Evolutionary conservation across 2,113 vertebrate genomes (phyloP), one percentile per base, ranked within the genome.

Genomic region (Casuarius casuarius): DNA sequence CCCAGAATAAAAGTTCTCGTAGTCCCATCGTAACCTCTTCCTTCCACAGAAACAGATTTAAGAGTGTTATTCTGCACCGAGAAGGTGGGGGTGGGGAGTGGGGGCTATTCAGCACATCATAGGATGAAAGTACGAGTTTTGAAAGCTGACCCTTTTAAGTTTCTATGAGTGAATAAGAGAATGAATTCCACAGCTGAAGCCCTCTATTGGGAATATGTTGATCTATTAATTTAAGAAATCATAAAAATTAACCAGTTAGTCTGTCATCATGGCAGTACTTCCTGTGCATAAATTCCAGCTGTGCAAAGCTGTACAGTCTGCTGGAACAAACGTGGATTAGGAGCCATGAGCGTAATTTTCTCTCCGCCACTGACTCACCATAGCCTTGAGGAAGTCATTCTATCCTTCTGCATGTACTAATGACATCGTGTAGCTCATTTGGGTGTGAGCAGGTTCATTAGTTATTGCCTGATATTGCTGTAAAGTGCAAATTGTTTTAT

Each of bases 401-500:
- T 83, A 59, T 71, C 67, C 21, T 17, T 88, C 78, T 62, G 29
- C 25, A 63, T 31, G 12, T 63, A 88, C 49, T 89, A 94, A 92
- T 80, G 46, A 33, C 56, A 89, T 21, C 0, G 4, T 82, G 51
- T 44, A 95, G 35, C 67, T 95, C 63, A 79, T 80, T 94, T 90
- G 89, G 95, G 94, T 78, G 89, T 97, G 92, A 89, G 87, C 94
- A 72, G 70, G 75, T 87, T 97, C 78, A 97, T 94, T 91, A 97
- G 91, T 62, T 92, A 92, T 92, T 94, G 52, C 38, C 17, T 76
- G 18, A 92, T 97, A 96, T 80, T 81, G 79, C 74, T 54, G 35
- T 85, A 94, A 96, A 96, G n/a, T 74, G 51, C 56, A 97, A 91
- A 96, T 92, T 86, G 95, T 91, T 95, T 87, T 71, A 29, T 71